Evolutionary conservation across 2,113 vertebrate genomes (phyloP).

Genomic region (Azemiops feae): DNA sequence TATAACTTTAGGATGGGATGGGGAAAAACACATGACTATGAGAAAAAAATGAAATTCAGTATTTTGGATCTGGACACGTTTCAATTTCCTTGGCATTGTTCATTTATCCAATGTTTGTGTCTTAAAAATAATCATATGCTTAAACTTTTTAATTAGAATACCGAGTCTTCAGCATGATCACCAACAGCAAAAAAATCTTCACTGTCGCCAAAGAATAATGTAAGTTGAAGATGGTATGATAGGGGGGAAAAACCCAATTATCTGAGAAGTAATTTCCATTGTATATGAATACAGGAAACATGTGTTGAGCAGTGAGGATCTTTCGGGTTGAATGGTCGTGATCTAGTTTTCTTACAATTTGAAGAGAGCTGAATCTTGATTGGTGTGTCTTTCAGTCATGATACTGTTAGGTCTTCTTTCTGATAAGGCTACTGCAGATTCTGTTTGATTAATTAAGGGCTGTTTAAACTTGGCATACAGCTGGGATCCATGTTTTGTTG

Average conservation of each 20-base stretch:
- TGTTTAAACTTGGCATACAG: too few relatives aligned
- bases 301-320: too few relatives aligned
- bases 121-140: neutral
- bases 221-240: neutral
- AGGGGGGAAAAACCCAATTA: neutral
- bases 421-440: too few relatives aligned
- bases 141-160: conserved; percentile 9
- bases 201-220: neutral
- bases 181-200: neutral
- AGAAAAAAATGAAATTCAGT: conserved; percentile 27
- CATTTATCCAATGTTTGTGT: neutral
- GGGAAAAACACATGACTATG: conserved; percentile 13
- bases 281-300: neutral
- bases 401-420: too few relatives aligned
- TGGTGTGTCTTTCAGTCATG: too few relatives aligned
- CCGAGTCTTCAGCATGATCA: conserved; percentile 8
- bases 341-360: too few relatives aligned
- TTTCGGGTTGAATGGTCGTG: too few relatives aligned
- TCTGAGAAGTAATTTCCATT: conserved; percentile 3
- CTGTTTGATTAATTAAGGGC: too few relatives aligned
- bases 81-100: conserved; percentile 37
- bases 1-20: conserved; percentile 4
- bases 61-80: conserved; percentile 43
- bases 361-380: too few relatives aligned
- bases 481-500: neutral